phyloP scores from a whole-genome alignment of 2,888 invertebrate species.

The Trisateles emortualis region DNA sequence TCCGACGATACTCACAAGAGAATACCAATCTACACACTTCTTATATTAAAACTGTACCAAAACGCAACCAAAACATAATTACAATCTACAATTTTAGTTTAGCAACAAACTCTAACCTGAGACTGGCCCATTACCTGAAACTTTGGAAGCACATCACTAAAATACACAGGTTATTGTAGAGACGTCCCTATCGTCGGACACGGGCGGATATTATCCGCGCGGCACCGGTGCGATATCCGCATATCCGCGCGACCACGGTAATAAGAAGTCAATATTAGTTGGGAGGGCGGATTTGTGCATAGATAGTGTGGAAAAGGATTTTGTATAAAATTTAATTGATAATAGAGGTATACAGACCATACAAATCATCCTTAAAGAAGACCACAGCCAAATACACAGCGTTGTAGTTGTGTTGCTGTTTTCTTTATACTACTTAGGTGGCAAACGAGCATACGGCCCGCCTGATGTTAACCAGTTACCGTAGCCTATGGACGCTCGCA shows the following conservation, averaged over 20 bases:
- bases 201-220: constrained; percentile 51
- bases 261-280: constrained; percentile 80
- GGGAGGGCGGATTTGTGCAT: constrained; percentile 74
- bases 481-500: too few relatives aligned
- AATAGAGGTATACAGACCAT: too few relatives aligned
- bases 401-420: too few relatives aligned
- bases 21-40: too few relatives aligned
- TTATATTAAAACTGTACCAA: not conserved
- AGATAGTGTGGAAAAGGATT: constrained; percentile 49
- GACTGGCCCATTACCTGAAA: constrained; percentile 8
- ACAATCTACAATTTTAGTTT: constrained; percentile 1
- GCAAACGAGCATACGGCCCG: too few relatives aligned
- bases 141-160: constrained; percentile 46
- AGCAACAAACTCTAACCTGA: constrained; percentile 2
- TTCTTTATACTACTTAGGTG: too few relatives aligned
- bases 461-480: too few relatives aligned
- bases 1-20: too few relatives aligned
- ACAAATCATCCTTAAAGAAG: too few relatives aligned
- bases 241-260: constrained; percentile 63
- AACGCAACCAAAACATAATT: not conserved
- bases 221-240: constrained; percentile 62
- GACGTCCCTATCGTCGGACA: constrained; percentile 55
- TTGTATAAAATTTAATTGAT: not conserved
- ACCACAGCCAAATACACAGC: too few relatives aligned
- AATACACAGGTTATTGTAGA: constrained; percentile 56